These are phyloP conservation scores for Lasioglossum zephyrum DNA, from an alignment of 2,888 invertebrate genomes.

Conservation along the genomic window DNA sequence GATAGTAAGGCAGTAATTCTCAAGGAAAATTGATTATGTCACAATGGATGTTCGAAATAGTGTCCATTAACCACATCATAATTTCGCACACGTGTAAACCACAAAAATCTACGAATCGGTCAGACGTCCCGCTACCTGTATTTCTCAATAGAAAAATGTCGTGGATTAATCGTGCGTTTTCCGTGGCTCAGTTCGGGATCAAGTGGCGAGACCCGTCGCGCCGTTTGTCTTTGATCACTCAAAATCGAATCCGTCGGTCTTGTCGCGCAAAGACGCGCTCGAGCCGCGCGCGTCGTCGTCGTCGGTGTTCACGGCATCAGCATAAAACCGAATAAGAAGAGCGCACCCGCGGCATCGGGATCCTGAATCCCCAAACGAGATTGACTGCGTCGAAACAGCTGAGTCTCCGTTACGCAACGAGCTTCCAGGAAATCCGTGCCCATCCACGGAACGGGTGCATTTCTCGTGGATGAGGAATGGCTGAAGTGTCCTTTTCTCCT, in stretches of 20 bases:
- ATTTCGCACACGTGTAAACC: no score
- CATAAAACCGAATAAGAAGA: constrained; percentile 46
- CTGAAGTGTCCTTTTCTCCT: constrained; percentile 48
- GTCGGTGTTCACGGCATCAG: neutral
- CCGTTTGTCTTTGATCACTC: constrained; percentile 56
- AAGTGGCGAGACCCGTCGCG: neutral
- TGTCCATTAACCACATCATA: no score
- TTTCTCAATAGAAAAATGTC: neutral
- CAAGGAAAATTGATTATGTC: no score
- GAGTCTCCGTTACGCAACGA: constrained; percentile 62
- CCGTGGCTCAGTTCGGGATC: neutral
- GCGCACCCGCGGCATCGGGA: constrained; percentile 27
- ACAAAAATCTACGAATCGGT: neutral
- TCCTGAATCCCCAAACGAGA: constrained; percentile 59
- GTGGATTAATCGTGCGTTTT: neutral
- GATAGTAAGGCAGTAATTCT: neutral
- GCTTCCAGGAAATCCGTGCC: constrained; percentile 31
- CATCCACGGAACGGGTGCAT: constrained; percentile 36
- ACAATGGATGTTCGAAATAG: no score
- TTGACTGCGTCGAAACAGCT: constrained; percentile 62
- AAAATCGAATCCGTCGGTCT: constrained; percentile 33
- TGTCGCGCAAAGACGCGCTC: neutral
- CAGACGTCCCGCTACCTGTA: no score
- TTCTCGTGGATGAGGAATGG: constrained; percentile 62
- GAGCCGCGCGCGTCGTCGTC: constrained; percentile 7